Conservation (phyloP, 1,140 invertebrate species). For the Bacillus rossius region DNA sequence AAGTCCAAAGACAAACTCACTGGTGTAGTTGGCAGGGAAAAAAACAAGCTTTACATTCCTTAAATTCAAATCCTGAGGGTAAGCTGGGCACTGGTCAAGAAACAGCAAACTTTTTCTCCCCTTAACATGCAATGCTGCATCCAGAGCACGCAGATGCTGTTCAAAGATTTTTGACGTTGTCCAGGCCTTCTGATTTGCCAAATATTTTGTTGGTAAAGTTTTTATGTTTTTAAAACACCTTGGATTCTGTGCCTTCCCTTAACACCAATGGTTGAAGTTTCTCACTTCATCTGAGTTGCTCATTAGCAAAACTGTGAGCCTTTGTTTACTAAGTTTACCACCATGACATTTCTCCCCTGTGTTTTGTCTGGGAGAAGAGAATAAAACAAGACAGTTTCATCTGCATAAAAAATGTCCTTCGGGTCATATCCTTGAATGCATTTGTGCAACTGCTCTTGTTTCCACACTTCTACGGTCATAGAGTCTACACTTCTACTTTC, state of each 20-base stretch:
- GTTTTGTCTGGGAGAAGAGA: conserved; percentile 33
- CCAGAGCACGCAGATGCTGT: conserved; percentile 41
- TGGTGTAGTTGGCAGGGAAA: conserved; percentile 4
- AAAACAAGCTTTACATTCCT: not conserved
- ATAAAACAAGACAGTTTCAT: conserved; percentile 44
- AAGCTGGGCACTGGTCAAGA: conserved; percentile 20
- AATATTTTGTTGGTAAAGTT: conserved; percentile 37
- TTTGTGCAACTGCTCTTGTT: not conserved
- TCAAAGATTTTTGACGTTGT: too few species aligned
- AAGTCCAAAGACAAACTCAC: conserved; percentile 2
- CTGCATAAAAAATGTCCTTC: conserved; percentile 42
- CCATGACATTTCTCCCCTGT: conserved; percentile 35
- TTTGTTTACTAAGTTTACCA: conserved; percentile 41
- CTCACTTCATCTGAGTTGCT: conserved; percentile 40
- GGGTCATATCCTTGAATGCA: conserved; percentile 28
- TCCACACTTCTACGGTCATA: not conserved
- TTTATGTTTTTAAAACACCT: conserved; percentile 36
- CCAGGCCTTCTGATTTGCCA: conserved; percentile 36
- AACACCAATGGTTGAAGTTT: conserved; percentile 36
- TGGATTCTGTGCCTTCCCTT: conserved; percentile 35
- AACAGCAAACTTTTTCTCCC: conserved; percentile 23
- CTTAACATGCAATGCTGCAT: conserved; percentile 24
- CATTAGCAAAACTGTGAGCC: conserved; percentile 38
- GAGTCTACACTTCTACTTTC: not conserved
- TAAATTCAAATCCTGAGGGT: conserved; percentile 4